These are phyloP conservation scores for Lasioglossum baleicum DNA, from an alignment of 1,140 invertebrate species.

Conservation along the genomic window DNA sequence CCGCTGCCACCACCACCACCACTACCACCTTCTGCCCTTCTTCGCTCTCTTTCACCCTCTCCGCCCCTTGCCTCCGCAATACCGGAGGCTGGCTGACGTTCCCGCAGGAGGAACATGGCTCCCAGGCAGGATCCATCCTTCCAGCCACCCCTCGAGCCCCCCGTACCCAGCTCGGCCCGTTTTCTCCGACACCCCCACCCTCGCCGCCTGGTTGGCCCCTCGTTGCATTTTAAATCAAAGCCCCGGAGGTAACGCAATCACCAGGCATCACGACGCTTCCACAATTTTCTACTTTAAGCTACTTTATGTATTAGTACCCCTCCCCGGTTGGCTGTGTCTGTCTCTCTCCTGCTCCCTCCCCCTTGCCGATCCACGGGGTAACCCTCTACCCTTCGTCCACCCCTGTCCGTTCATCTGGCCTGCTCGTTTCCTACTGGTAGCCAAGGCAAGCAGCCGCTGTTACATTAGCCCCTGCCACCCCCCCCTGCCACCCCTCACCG, in stretches of 20 bases:
- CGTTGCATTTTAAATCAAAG: conserved; percentile 81
- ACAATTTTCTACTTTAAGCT: conserved; percentile 82
- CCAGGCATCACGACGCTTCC: conserved; percentile 81
- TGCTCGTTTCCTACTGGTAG: conserved; percentile 16
- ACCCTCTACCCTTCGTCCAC: neutral
- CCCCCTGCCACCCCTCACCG: neutral
- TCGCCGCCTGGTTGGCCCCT: conserved; percentile 68
- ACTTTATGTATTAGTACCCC: conserved; percentile 80
- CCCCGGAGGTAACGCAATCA: conserved; percentile 80
- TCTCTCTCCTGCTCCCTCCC: conserved; percentile 31
- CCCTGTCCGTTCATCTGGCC: conserved; percentile 12
- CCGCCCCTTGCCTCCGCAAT: conserved; percentile 32
- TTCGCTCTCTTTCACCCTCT: conserved; percentile 49
- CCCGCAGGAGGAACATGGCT: conserved; percentile 68
- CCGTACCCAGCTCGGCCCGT: conserved; percentile 56
- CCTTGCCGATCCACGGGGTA: conserved; percentile 7
- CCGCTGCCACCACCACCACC: neutral
- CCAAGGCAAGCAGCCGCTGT: conserved; percentile 39
- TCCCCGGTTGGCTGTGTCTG: conserved; percentile 12
- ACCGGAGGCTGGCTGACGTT: conserved; percentile 62
- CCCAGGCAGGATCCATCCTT: conserved; percentile 65
- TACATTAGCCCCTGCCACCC: conserved; percentile 32
- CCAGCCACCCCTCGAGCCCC: conserved; percentile 47
- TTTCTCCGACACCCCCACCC: conserved; percentile 53
- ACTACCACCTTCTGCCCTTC: conserved; percentile 49